Evolutionary conservation across 2,888 invertebrate species (phyloP), one percentile per base, ranked within the genome.

Genomic region (Drosophila emarginata): DNA sequence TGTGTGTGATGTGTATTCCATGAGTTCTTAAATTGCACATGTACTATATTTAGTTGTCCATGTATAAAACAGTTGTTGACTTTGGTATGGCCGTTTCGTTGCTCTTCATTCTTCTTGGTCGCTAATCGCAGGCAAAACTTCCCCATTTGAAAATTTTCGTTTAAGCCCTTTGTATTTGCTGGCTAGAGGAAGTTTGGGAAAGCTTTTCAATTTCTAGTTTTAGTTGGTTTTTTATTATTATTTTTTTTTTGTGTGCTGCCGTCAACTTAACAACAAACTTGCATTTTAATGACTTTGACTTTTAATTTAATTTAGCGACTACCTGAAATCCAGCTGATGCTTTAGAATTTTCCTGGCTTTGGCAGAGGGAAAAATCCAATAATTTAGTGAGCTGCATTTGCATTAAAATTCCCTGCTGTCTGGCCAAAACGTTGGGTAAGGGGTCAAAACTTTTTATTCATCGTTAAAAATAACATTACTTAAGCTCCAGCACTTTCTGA

Each of bases 251-350:
- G 23, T 53, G 32, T 45, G 60, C 69, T 15, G 40, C 40, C 57
- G 53, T 72, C 72, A 70, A 57, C 70, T 70, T 66, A 59, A 68
- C 57, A 60, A 67, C 68, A 67, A 80, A 80, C 76, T 80, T 77
- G 72, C 67, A 57, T 80, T 76, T 79, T 79, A 80, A 77, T 79
- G 74, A 82, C 72, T 76, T 79, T 65, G 71, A 79, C 71, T 79
- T 82, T 85, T 83, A 80, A 84, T 83, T 85, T 64, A 77, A 85
- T 84, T 81, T 73, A 69, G 59, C 69, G 59, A 61, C 67, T 67
- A 78, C 81, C 83, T 81, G 78, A 63, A 80, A 80, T 54, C 28
- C 18, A 21, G 21, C 18, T 36, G 32, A 36, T 32, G 54, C 18
- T 54, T 54, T 54, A 51, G 68, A 78, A 64, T 68, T 53, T 67